Evolutionary conservation across 1,140 invertebrate genomes (phyloP).

Genomic region (Papilio helenus): DNA sequence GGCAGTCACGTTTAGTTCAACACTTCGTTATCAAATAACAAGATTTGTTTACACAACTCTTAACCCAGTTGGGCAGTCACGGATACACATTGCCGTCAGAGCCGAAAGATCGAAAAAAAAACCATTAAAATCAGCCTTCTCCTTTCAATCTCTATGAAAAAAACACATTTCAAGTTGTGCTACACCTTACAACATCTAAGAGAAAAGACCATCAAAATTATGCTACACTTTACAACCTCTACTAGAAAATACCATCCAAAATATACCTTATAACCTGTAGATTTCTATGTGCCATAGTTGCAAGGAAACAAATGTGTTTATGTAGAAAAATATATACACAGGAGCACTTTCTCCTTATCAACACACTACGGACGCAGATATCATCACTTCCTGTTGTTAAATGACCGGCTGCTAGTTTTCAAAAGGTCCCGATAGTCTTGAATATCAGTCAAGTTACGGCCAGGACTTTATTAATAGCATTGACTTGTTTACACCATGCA

Average conservation of each 20-base stretch:
- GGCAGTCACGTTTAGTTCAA: neutral
- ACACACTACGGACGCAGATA: slow-evolving; percentile 29
- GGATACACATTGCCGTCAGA: neutral
- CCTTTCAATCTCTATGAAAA: neutral
- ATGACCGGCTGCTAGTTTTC: slow-evolving; percentile 16
- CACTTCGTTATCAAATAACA: neutral
- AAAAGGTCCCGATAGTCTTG: slow-evolving; percentile 29
- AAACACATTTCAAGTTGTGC: neutral
- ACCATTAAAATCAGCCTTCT: neutral
- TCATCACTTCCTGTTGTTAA: slow-evolving; percentile 31
- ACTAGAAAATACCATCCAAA: neutral
- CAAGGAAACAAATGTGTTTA: neutral
- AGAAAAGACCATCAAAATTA: neutral
- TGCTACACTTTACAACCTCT: neutral
- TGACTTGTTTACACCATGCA: slow-evolving; percentile 36
- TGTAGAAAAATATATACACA: neutral
- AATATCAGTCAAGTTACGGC: slow-evolving; percentile 27
- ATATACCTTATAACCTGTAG: neutral
- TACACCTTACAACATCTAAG: neutral
- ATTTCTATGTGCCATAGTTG: neutral
- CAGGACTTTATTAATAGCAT: slow-evolving; percentile 39
- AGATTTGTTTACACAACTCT: slow-evolving; percentile 6
- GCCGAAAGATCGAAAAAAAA: neutral
- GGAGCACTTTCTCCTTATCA: slow-evolving; percentile 34
- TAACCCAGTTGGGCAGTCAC: neutral